A percentile compares a stretch with the other conserved stretches of the same genome.
These are phyloP conservation scores for Rhingia rostrata DNA, from an alignment of 2,888 invertebrate genomes.

Conservation along the genomic window DNA sequence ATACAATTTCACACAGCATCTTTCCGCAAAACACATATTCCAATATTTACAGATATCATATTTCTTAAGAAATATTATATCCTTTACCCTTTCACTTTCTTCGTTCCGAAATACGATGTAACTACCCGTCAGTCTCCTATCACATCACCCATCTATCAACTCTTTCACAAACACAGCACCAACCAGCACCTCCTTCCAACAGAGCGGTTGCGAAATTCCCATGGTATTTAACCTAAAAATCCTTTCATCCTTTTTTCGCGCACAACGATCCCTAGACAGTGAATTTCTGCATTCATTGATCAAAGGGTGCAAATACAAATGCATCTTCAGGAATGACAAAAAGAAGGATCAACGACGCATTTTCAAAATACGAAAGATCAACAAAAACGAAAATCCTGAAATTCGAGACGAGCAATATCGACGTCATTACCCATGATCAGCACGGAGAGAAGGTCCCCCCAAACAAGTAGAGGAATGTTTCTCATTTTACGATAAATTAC, in stretches of 20 bases:
- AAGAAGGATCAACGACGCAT: slow-evolving; percentile 55
- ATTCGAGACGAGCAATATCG: slow-evolving; percentile 71
- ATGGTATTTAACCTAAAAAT: slow-evolving; percentile 67
- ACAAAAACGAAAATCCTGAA: slow-evolving; percentile 55
- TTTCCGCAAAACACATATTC: slow-evolving; percentile 36
- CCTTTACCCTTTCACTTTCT: slow-evolving; percentile 58
- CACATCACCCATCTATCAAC: slow-evolving; percentile 58
- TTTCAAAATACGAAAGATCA: slow-evolving; percentile 47
- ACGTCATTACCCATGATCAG: slow-evolving; percentile 64
- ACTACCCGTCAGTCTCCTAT: slow-evolving; percentile 59
- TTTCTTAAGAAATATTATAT: slow-evolving; percentile 61
- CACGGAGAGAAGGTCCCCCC: slow-evolving; percentile 38
- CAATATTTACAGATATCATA: slow-evolving; percentile 47
- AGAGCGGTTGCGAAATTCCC: slow-evolving; percentile 54
- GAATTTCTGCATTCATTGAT: slow-evolving; percentile 37
- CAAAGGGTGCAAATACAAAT: slow-evolving; percentile 65
- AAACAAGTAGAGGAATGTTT: background rate
- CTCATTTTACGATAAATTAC: slow-evolving; percentile 73
- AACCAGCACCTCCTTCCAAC: slow-evolving; percentile 8
- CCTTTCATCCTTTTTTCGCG: slow-evolving; percentile 47
- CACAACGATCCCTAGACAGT: slow-evolving; percentile 38
- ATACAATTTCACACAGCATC: slow-evolving; percentile 22
- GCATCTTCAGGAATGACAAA: slow-evolving; percentile 24
- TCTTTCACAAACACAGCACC: slow-evolving; percentile 65
- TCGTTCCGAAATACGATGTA: slow-evolving; percentile 53